These are phyloP conservation scores for Poliocrania exsul DNA, from an alignment of 2,797 vertebrate species.

Conservation along the genomic window DNA sequence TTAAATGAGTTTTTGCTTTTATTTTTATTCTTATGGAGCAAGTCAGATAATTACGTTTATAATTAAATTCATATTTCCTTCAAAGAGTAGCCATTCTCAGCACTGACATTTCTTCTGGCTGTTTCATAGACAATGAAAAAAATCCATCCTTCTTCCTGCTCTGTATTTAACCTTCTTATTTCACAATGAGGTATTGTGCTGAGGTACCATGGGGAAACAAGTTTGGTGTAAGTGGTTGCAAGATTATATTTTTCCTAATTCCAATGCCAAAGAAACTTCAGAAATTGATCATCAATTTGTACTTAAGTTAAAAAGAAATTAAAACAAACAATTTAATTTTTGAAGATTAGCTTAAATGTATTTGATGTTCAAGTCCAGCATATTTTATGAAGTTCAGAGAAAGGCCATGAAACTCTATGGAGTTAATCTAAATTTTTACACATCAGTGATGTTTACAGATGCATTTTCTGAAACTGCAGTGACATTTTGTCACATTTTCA, in stretches of 20 bases:
- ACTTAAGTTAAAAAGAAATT: not conserved
- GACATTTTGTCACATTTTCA: not conserved
- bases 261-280: not conserved
- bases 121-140: not conserved
- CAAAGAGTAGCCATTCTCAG: not conserved
- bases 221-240: not conserved
- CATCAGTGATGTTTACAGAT: not conserved
- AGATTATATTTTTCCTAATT: not conserved
- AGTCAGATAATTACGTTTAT: not conserved
- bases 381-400: not conserved
- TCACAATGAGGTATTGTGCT: not conserved
- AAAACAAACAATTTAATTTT: not conserved
- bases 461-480: not conserved
- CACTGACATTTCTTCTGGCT: not conserved
- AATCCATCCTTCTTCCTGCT: not conserved
- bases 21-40: not conserved
- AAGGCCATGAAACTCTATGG: not conserved
- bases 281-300: not conserved
- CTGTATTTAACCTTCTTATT: not conserved
- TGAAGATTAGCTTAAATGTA: not conserved
- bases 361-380: not conserved
- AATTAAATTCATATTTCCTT: not conserved
- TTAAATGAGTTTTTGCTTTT: not conserved
- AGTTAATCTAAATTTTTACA: not conserved
- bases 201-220: not conserved